Conservation (phyloP, 1,140 invertebrate species). For the Aricia agestis region DNA sequence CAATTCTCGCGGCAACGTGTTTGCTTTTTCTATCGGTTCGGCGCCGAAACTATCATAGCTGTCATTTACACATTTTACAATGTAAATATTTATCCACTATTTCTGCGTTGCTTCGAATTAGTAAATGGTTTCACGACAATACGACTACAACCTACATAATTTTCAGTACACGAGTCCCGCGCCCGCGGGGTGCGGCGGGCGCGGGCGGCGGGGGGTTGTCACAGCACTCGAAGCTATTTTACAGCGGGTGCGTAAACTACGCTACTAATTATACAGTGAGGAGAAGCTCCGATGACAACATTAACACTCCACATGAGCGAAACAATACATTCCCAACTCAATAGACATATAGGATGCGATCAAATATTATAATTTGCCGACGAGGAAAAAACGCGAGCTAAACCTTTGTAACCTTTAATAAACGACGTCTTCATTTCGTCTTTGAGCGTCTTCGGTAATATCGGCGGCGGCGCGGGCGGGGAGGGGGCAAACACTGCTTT, state of each 20-base stretch:
- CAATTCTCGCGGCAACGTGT: neutral
- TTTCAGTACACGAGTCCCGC: too few relatives aligned
- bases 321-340: neutral
- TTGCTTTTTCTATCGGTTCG: neutral
- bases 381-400: neutral
- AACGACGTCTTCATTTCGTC: neutral
- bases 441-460: neutral
- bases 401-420: neutral
- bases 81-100: neutral
- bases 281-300: neutral
- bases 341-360: neutral
- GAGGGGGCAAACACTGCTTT: neutral
- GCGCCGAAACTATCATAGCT: neutral
- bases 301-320: neutral
- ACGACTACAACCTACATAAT: neutral
- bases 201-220: neutral
- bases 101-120: neutral
- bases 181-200: too few relatives aligned
- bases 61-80: neutral
- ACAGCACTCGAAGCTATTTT: neutral
- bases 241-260: neutral
- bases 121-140: neutral
- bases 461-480: neutral
- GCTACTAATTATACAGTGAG: neutral
- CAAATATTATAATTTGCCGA: neutral